Conservation (phyloP, 2,888 invertebrate genomes). For the Pammene fasciana region DNA sequence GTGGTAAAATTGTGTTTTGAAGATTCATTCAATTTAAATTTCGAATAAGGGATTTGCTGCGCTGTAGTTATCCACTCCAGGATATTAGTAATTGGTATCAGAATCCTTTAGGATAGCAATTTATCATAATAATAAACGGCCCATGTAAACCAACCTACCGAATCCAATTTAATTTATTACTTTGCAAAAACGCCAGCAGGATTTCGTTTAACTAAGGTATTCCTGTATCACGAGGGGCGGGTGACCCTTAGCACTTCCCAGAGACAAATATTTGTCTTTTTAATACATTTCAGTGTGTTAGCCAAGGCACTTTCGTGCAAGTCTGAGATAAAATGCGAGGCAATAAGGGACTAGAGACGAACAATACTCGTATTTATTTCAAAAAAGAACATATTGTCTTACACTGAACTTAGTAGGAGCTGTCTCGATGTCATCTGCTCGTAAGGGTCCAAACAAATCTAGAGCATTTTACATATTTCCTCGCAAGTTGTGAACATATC, state of each 20-base stretch:
- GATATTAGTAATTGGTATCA: constrained; percentile 14
- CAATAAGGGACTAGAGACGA: not conserved
- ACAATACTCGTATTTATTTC: not conserved
- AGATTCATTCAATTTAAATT: not conserved
- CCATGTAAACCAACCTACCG: constrained; percentile 35
- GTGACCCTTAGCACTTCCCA: constrained; percentile 32
- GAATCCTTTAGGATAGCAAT: constrained; percentile 32
- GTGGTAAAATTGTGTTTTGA: not conserved
- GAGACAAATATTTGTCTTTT: constrained; percentile 40
- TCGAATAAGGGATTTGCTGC: not conserved
- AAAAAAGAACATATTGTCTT: not conserved
- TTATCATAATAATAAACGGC: constrained; percentile 39
- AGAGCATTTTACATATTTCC: too few species aligned
- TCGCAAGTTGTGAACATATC: too few species aligned
- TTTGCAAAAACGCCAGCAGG: constrained; percentile 37
- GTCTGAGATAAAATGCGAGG: constrained; percentile 1
- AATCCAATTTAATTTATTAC: constrained; percentile 41
- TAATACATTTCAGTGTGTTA: constrained; percentile 23
- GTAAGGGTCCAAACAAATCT: not conserved
- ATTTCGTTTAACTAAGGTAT: constrained; percentile 40
- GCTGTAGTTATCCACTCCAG: constrained; percentile 2
- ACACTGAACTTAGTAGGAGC: not conserved
- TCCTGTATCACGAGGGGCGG: constrained; percentile 34
- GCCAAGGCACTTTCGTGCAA: constrained; percentile 6
- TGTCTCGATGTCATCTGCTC: not conserved